Evolutionary conservation across 2,113 vertebrate species (phyloP).

Genomic region (Gadus chalcogrammus): DNA sequence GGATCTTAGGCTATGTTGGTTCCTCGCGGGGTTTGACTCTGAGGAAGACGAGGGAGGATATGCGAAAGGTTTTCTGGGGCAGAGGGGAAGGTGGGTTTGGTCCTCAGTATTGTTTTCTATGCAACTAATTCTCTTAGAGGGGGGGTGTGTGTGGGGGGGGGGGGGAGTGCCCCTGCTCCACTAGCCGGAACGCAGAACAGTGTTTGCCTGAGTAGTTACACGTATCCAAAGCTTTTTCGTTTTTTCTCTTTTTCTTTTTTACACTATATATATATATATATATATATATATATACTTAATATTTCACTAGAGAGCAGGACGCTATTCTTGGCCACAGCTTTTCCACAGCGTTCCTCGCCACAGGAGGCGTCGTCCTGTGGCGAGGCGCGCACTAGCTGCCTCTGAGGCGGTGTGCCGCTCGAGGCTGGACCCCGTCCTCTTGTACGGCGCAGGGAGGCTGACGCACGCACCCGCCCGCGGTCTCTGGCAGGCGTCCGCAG

Average conservation of each 20-base stretch:
- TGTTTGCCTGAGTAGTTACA: too few relatives aligned
- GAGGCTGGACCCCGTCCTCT: background rate
- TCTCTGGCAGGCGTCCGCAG: conserved; percentile 40
- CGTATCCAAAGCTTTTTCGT: too few relatives aligned
- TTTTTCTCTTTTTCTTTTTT: too few relatives aligned
- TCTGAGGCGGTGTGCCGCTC: conserved; percentile 7
- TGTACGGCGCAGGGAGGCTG: conserved; percentile 22
- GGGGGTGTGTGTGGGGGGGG: too few relatives aligned
- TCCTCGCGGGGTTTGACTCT: conserved; percentile 23
- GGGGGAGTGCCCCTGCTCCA: too few relatives aligned
- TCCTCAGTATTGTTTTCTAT: conserved; percentile 40
- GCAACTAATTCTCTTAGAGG: conserved; percentile 42
- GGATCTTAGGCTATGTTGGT: conserved; percentile 14
- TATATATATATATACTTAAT: background rate
- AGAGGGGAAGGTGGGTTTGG: background rate
- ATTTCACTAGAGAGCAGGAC: background rate
- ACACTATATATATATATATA: too few relatives aligned
- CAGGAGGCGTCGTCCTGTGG: conserved; percentile 5
- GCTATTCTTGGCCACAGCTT: background rate
- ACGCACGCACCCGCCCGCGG: conserved; percentile 36
- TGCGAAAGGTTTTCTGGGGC: background rate
- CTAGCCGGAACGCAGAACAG: too few relatives aligned
- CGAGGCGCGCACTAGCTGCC: background rate
- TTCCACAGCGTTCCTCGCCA: conserved; percentile 24
- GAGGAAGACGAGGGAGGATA: conserved; percentile 10